phyloP scores from a whole-genome alignment of 2,888 invertebrate species.

The Myathropa florea region DNA sequence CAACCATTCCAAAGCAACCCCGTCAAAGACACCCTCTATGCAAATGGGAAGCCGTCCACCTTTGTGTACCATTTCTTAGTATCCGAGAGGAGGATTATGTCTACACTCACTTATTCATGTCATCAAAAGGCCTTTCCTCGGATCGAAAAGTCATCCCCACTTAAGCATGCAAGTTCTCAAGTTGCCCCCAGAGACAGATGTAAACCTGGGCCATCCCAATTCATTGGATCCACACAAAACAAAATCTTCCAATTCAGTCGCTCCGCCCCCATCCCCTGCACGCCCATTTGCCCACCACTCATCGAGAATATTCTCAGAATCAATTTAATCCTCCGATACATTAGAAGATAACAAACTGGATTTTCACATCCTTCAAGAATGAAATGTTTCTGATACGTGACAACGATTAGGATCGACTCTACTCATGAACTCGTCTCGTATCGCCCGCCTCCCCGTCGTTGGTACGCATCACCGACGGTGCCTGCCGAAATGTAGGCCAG shows the following conservation, averaged over 20 bases:
- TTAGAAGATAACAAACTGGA: slow-evolving; percentile 38
- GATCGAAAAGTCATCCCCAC: background rate
- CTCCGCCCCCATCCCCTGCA: no score
- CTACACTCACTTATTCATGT: background rate
- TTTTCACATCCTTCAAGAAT: slow-evolving; percentile 57
- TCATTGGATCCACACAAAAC: background rate
- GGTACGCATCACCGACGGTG: background rate
- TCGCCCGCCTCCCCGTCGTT: background rate
- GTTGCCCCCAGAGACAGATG: background rate
- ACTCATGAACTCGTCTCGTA: slow-evolving; percentile 21
- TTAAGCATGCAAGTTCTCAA: background rate
- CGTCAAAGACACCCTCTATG: no score
- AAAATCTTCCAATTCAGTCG: background rate
- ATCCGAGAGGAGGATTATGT: background rate
- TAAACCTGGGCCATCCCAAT: background rate
- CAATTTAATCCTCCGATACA: slow-evolving; percentile 53
- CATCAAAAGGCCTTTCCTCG: background rate
- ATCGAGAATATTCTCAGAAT: slow-evolving; percentile 14
- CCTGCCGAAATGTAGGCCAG: slow-evolving; percentile 21
- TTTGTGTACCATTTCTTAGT: background rate
- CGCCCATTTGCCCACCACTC: background rate
- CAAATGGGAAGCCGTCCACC: background rate
- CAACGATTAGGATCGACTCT: slow-evolving; percentile 59
- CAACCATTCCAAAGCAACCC: no score
- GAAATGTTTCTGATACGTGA: slow-evolving; percentile 59